Evolutionary conservation across 1,140 invertebrate species (phyloP), one percentile per base, ranked within the genome.

Genomic region (Psix sp.): DNA sequence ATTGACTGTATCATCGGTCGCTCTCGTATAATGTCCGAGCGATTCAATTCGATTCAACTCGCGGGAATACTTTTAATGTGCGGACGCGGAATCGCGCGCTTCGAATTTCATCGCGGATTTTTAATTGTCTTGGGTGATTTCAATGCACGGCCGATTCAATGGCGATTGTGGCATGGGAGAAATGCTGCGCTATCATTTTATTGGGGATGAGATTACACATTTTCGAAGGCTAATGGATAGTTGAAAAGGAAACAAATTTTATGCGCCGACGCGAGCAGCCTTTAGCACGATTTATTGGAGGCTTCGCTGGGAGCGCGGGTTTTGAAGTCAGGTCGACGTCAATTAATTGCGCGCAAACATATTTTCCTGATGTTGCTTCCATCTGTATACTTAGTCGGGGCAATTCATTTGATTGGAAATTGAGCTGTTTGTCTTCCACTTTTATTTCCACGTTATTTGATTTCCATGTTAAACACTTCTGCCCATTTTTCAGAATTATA

Each of bases 1-100:
- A 70, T 70, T 70, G 65, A 70, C 65, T 66, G 51, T 73, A 66
- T 66, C 70, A 73, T 56, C 56, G 54, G 70, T 67, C 49, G 72
- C 65, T 74, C 65, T 52, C 65, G 65, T 63, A 68, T 68, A 74
- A 74, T 68, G 65, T 36, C 51, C 39, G 48, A 10, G 24, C 59
- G 59, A 70, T 70, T 74, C 65, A 65, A 65, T 71, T 60, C 65
- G 42, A 67, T 67, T 70, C 45, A 67, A 63, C 26, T 52, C 39
- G 52, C 51, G 49, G 66, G 40, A 52, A 67, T 57, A 63, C 40
- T 62, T 63, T 60, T 45, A 60, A 75, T 70, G 51, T 51, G 65
- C 48, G 42, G 70, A 75, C 54, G 59, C 72, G 60, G 52, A 66
- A 70, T 75, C 60, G 60, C 59, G 60, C 62, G 54, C 57, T 75